Percentiles rank a stretch among this genome's conserved stretches.
Evolutionary conservation across 2,797 vertebrate genomes (phyloP).

Genomic region (Champsocephalus esox): DNA sequence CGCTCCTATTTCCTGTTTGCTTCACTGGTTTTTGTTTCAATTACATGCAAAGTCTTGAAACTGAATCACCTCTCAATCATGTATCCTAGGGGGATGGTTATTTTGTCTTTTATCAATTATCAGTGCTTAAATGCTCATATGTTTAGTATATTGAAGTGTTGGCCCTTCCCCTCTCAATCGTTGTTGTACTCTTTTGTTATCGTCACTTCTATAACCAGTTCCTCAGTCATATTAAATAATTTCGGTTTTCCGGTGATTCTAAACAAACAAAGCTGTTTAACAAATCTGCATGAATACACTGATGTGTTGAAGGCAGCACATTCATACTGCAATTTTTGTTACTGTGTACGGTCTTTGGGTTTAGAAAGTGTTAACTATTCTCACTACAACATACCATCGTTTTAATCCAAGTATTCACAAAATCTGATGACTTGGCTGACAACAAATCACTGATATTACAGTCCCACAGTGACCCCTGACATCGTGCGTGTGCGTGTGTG

Average conservation of each 20-base stretch:
- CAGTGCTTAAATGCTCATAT: neutral
- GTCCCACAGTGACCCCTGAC: neutral
- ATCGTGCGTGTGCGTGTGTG: neutral
- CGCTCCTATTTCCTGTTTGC: neutral
- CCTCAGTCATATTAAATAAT: conserved; percentile 1
- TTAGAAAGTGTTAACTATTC: neutral
- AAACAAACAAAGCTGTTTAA: conserved; percentile 24
- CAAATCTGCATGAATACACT: neutral
- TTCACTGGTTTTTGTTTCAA: conserved; percentile 4
- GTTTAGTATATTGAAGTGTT: too few species aligned
- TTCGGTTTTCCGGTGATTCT: conserved; percentile 19
- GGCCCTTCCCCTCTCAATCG: too few species aligned
- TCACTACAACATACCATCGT: neutral
- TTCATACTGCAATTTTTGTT: neutral
- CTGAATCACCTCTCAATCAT: neutral
- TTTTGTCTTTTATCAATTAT: neutral
- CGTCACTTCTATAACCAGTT: neutral
- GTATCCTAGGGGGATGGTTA: neutral
- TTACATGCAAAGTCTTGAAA: conserved; percentile 11
- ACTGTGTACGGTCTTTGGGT: neutral
- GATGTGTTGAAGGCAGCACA: neutral
- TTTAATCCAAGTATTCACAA: neutral
- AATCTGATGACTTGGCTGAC: neutral
- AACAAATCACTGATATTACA: conserved; percentile 1
- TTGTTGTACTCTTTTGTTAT: neutral